phyloP scores from a whole-genome alignment of 2,113 vertebrate genomes.

The Perca flavescens region DNA sequence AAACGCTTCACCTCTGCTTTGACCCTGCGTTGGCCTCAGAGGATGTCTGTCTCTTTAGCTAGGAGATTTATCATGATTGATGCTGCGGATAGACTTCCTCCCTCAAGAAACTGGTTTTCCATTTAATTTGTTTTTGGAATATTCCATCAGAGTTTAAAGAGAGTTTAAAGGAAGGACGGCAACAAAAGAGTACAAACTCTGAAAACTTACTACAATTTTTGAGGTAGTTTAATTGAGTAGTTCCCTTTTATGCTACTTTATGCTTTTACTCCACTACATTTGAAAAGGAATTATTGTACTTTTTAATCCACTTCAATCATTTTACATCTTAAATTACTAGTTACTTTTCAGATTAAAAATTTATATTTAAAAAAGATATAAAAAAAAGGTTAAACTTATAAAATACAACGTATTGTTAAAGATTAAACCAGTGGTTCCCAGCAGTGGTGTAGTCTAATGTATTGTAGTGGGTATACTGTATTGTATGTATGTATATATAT shows the following conservation, averaged over 20 bases:
- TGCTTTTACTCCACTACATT: neutral
- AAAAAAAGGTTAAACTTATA: neutral
- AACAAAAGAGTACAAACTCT: neutral
- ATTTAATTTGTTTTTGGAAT: conserved; percentile 33
- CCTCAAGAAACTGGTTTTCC: conserved; percentile 51
- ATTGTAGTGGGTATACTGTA: too few relatives aligned
- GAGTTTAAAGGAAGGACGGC: neutral
- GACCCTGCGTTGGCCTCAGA: conserved; percentile 42
- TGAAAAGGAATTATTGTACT: neutral
- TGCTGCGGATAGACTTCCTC: conserved; percentile 65
- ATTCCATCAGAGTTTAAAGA: conserved; percentile 28
- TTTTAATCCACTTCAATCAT: neutral
- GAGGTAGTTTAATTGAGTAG: neutral
- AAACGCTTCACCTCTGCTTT: conserved; percentile 35
- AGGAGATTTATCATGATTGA: conserved; percentile 42
- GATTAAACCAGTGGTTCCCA: neutral
- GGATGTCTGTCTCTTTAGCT: conserved; percentile 62
- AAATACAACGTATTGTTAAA: neutral
- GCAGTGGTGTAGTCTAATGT: neutral
- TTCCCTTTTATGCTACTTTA: neutral
- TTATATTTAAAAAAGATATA: neutral
- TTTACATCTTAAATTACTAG: neutral
- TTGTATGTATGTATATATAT: too few relatives aligned
- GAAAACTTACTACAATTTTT: neutral
- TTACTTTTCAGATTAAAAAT: neutral